Evolutionary conservation across 2,888 invertebrate species (phyloP).

Genomic region (Meliscaeva auricollis): DNA sequence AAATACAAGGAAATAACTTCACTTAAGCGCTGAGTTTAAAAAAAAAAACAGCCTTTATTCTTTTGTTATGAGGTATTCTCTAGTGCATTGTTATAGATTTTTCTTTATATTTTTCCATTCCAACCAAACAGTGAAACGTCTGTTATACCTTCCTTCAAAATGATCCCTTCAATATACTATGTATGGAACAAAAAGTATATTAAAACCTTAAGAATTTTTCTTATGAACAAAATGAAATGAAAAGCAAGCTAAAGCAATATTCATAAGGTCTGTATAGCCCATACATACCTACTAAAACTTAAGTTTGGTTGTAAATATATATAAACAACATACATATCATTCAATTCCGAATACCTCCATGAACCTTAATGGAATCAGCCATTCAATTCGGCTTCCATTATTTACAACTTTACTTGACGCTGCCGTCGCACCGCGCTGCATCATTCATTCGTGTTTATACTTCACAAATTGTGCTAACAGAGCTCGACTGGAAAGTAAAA

Average conservation of each 20-base stretch:
- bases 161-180: slow-evolving; percentile 20
- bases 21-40: neutral
- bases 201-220: slow-evolving; percentile 25
- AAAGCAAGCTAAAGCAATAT: slow-evolving; percentile 21
- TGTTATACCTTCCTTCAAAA: slow-evolving; percentile 28
- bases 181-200: slow-evolving; percentile 25
- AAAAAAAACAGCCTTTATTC: slow-evolving; percentile 13
- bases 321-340: slow-evolving; percentile 1
- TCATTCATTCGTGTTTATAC: slow-evolving; percentile 50
- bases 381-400: slow-evolving; percentile 57
- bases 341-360: slow-evolving; percentile 13
- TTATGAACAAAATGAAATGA: slow-evolving; percentile 22
- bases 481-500: slow-evolving; percentile 7
- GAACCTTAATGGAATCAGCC: slow-evolving; percentile 48
- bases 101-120: slow-evolving; percentile 11
- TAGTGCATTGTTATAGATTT: slow-evolving; percentile 38
- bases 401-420: slow-evolving; percentile 36
- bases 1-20: slow-evolving; percentile 32
- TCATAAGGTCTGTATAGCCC: slow-evolving; percentile 3
- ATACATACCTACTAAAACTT: neutral
- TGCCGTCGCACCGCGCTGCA: neutral
- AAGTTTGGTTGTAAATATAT: slow-evolving; percentile 6
- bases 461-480: slow-evolving; percentile 35
- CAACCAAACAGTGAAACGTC: slow-evolving; percentile 31
- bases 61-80: slow-evolving; percentile 9